These are phyloP conservation scores for Trachemys scripta DNA, from an alignment of 2,113 vertebrate species.

Conservation along the genomic window DNA sequence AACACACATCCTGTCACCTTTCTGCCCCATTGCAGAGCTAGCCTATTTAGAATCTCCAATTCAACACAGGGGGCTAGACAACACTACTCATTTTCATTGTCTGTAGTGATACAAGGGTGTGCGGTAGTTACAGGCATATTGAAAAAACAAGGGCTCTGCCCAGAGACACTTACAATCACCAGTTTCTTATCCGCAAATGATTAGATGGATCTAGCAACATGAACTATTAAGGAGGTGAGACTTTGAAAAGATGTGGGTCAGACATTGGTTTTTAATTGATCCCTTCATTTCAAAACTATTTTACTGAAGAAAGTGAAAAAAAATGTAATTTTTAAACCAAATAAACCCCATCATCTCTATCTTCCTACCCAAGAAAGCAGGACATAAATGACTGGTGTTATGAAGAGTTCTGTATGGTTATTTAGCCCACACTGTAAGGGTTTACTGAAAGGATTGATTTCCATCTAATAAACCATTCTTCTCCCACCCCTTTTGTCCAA, in stretches of 20 bases:
- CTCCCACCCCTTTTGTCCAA: slow-evolving; percentile 10
- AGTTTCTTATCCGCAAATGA: background rate
- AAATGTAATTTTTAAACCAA: background rate
- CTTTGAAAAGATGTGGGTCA: background rate
- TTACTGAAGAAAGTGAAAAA: background rate
- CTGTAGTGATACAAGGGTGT: background rate
- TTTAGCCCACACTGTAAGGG: background rate
- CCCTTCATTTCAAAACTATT: background rate
- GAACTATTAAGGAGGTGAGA: background rate
- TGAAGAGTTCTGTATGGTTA: background rate
- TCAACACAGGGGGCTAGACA: background rate
- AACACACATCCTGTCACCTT: background rate
- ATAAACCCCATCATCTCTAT: too few relatives aligned
- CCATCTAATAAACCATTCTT: background rate
- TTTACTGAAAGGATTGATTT: slow-evolving; percentile 23
- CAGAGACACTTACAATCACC: background rate
- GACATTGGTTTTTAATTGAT: background rate
- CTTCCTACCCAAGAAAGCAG: background rate
- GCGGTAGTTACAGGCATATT: accelerated
- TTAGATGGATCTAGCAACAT: background rate
- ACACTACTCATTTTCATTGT: background rate
- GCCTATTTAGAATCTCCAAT: background rate
- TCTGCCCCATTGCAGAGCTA: background rate
- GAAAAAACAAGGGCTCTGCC: background rate
- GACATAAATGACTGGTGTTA: accelerated